Base-by-base conservation (phyloP, 2,888 invertebrate species). In the Pyralis farinalis region DNA sequence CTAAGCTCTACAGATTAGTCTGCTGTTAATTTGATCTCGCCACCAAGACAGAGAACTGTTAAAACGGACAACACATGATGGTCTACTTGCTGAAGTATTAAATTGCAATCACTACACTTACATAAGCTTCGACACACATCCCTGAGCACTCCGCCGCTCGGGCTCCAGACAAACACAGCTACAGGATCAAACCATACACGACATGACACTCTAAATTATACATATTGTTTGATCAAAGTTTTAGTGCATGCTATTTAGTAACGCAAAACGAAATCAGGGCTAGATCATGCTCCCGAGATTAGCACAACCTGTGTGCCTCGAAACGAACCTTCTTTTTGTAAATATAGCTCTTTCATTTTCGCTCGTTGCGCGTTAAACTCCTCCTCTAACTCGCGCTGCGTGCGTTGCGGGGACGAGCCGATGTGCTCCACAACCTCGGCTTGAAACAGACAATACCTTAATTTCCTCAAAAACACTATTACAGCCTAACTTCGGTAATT, bases 361-460 rank as follows among this genome's bases (percentile, higher is more conserved):
- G 97, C 98, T 59, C 98, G 91, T 77, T 98, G 97, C 46, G 92
- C 86, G 71, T 97, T 96, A 88, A 97, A 98, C 74, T 97, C 96
- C 55, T 94, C 94, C 63, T 94, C 94, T 69, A 96, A 91, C 66
- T 93, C 91, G 53, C 77, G 74, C 42, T 69, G 67, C 50, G 63
- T 55, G 47, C 69, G 62, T 42, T 77, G 78, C 37, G 70, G 67
- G 31, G 67, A 54, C 38, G 66, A 71, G 46, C 64, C 58, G 47
- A 63, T 59, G 44, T 63, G 58, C 44, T 64, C 71, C 53, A 55
- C 71, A 55, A 58, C 74, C 52, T 78, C 81, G 63, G 80, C 82
- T 86, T 82, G 67, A 84, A 86, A 84, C 76, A 84, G 72, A 85
- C 33, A 82, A 82, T 68, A 79, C 71, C 65, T 61, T 82, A 77